Base-by-base conservation (phyloP, 2,797 vertebrate genomes). In the Coregonus ussuriensis region DNA sequence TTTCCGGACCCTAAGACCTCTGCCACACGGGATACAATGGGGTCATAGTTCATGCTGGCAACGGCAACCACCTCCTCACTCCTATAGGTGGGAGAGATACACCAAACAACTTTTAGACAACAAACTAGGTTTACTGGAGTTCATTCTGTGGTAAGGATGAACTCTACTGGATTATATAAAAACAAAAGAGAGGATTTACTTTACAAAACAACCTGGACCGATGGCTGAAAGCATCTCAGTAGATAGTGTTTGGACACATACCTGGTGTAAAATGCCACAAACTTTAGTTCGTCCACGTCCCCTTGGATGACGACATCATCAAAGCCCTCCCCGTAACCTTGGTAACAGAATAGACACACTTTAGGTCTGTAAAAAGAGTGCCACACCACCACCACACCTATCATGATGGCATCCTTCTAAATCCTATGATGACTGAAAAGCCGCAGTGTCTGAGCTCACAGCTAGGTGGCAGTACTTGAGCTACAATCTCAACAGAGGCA, bases 251-350 rank as follows among this genome's bases (percentile, higher is more conserved):
- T 41, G 33, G 53, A 84, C 59, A 90, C 95, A 93, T 92, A 98
- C 98, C 96, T 98, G 82, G 97, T 99, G 80, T 99, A 99, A 93
- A 99, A 99, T 21, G 97, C 98, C 87, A 98, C 98, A 87, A 99
- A 99, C 93, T 96, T 97, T 84, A 98, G 92, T 81, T 99, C 97
- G 59, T 99, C 98, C 88, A 99, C 89, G 88, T 98, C 98, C 77
- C 98, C 98, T 91, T 99, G 98, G 92, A 99, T 98, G 83, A 99
- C 94, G 85, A 99, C 98, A 47, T 99, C 97, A 89, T 99, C 98
- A 6, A 99, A 99, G 76, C 98, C 97, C 76, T 99, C 98, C 80
- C 98, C 97, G 0, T 98, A 96, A 88, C 98, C 98, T 99, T 93
- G 68, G 85, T 65, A 81, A 87, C 2, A 81, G 16, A 79, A 18